These are phyloP conservation scores for Balanococcus diminutus DNA, from an alignment of 2,888 invertebrate species.

Conservation along the genomic window DNA sequence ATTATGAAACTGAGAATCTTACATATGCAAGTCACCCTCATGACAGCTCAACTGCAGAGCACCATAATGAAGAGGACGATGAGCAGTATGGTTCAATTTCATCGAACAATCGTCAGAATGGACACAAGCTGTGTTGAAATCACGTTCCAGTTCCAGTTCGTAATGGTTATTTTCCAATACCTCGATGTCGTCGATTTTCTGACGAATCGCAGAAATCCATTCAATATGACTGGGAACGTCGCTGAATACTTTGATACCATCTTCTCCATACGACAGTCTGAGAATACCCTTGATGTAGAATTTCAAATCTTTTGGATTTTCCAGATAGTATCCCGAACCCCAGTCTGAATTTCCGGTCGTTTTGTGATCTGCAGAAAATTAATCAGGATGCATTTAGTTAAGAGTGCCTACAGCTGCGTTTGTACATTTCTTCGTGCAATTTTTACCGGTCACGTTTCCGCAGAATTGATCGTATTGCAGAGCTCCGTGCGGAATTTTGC, in stretches of 20 bases:
- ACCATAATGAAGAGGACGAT: slow-evolving; percentile 17
- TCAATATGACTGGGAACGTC: slow-evolving; percentile 13
- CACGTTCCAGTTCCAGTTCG: not conserved
- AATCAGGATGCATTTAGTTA: not conserved
- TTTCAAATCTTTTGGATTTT: not conserved
- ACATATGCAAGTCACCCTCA: not conserved
- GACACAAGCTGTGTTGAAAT: not conserved
- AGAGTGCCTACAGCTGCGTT: not conserved
- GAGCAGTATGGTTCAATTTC: not conserved
- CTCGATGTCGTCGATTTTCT: not conserved
- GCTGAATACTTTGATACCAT: slow-evolving; percentile 10
- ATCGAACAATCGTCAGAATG: not conserved
- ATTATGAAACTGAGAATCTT: not conserved
- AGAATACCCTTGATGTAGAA: slow-evolving; percentile 23
- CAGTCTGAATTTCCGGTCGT: not conserved
- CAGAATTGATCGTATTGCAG: slow-evolving; percentile 30
- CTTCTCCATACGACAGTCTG: not conserved
- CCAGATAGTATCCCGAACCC: slow-evolving; percentile 1
- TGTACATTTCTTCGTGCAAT: not conserved
- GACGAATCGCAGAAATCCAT: not conserved
- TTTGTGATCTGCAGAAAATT: not conserved
- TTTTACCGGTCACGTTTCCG: not conserved
- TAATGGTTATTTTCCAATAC: not conserved
- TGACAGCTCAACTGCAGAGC: not conserved
- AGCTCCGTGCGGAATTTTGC: not conserved